Evolutionary conservation across 1,140 invertebrate genomes (phyloP), one percentile per base, ranked within the genome.

Genomic region (Drosophila kanapiae): DNA sequence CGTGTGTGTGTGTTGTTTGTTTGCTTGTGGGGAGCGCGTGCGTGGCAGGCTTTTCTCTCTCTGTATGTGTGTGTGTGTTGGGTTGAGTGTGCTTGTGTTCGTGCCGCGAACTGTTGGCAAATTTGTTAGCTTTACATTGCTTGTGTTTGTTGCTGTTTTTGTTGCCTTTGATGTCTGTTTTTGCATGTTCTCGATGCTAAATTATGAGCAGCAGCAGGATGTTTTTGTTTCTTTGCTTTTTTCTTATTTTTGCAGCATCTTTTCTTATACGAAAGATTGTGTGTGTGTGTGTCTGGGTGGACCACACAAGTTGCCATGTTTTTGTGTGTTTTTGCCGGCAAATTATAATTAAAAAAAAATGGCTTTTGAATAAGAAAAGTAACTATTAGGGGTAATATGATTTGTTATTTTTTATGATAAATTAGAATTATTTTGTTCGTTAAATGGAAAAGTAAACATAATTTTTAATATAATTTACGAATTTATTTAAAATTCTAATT

Each of bases 141-240:
- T 60, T 18, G 45, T 80, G 61, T 69, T 69, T 82, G 31, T 78
- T 69, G 53, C 79, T 74, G 29, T 75, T 77, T 47, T 43, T 75
- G 60, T 78, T 62, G 27, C 29, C 56, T 53, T 64, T 65, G 63
- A 86, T 87, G 70, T 87, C 75, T 88, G 84, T 90, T 90, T 88
- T 90, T 90, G 84, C 84, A 90, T 84, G 85, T 81, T 84, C 74
- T 77, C 82, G 69, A 90, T 84, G 60, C 84, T 78, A 88, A 84
- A 78, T 88, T 84, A 84, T 90, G 78, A 70, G 62, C 61, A 40
- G 43, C 70, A 86, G 53, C 75, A 86, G 82, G 79, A 86, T 87
- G 75, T 64, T 72, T 78, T 72, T 72, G 48, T 60, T 67, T 51
- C 23, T 74, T 48, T 0, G 13, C 56, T 43, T 51, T 43, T 51